Evolutionary conservation across 1,140 invertebrate species (phyloP).

Genomic region (Trachymyrmex septentrionalis): DNA sequence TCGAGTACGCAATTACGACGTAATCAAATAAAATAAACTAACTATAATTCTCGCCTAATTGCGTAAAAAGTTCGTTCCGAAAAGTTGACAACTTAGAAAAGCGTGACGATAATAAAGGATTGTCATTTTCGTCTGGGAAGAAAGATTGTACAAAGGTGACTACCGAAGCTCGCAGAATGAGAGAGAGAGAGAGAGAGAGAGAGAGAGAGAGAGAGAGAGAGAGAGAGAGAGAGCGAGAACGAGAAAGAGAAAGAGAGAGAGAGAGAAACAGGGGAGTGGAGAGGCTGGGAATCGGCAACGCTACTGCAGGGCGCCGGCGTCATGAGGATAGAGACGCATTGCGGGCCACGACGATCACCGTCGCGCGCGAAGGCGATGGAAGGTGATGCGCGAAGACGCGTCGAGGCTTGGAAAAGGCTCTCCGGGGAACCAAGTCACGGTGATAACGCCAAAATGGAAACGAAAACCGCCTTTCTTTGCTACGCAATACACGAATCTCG

Average conservation of each 20-base stretch:
- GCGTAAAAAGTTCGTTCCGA: constrained; percentile 17
- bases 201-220: no score
- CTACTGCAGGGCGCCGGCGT: constrained; percentile 71
- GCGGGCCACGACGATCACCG: constrained; percentile 61
- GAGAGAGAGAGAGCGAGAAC: neutral
- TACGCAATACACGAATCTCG: neutral
- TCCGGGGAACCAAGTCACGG: constrained; percentile 2
- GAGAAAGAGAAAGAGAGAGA: neutral
- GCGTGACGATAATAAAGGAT: neutral
- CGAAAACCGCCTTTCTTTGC: constrained; percentile 35
- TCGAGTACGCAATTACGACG: neutral
- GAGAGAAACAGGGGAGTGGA: neutral
- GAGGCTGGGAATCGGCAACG: constrained; percentile 21
- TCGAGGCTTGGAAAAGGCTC: neutral
- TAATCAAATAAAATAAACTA: constrained; percentile 21
- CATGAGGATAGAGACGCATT: constrained; percentile 70
- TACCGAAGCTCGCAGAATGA: neutral
- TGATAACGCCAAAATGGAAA: constrained; percentile 35
- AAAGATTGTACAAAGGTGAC: constrained; percentile 21
- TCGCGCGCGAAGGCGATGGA: constrained; percentile 28
- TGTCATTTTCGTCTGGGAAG: neutral
- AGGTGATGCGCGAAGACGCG: constrained; percentile 37
- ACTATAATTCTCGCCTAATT: constrained; percentile 18
- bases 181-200: neutral
- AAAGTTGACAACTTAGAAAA: neutral